Percentiles rank a stretch among this genome's conserved stretches.
These are phyloP conservation scores for Drosophila tanythrix DNA, from an alignment of 2,888 invertebrate species.

Conservation along the genomic window DNA sequence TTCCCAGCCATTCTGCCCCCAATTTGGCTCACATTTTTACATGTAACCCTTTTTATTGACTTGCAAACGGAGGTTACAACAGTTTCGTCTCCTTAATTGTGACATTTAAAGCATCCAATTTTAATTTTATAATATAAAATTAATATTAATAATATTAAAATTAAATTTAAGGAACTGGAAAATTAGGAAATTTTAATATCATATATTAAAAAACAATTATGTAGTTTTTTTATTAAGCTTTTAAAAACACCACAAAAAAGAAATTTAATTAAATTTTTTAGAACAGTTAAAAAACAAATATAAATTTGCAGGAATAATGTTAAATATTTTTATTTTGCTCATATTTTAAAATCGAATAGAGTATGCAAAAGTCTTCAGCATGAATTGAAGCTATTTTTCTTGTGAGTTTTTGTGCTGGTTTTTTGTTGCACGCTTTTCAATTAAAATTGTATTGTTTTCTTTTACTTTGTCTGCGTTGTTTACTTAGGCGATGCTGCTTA, in stretches of 20 bases:
- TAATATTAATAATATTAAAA: neutral
- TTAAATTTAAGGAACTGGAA: fast-evolving
- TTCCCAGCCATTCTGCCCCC: slow-evolving; percentile 27
- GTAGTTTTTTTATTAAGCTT: neutral
- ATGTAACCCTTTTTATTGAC: slow-evolving; percentile 57
- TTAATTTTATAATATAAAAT: neutral
- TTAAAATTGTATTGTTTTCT: slow-evolving; percentile 85
- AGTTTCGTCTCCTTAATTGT: neutral
- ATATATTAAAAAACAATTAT: too few species aligned
- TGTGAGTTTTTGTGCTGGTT: slow-evolving; percentile 42
- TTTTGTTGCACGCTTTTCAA: slow-evolving; percentile 80
- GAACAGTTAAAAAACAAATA: neutral
- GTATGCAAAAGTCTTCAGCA: slow-evolving; percentile 8
- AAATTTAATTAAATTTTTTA: neutral
- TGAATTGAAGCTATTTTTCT: slow-evolving; percentile 14
- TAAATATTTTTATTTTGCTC: too few species aligned
- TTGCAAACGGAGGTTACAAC: neutral
- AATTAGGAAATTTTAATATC: neutral
- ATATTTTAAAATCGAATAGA: neutral
- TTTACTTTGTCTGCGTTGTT: slow-evolving; percentile 83
- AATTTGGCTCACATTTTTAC: slow-evolving; percentile 59
- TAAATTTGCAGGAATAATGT: neutral
- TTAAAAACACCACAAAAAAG: neutral
- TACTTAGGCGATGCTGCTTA: slow-evolving; percentile 80
- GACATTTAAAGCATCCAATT: neutral